Evolutionary conservation across 1,140 invertebrate species (phyloP), one percentile per base, ranked within the genome.

Genomic region (Nomia melanderi): DNA sequence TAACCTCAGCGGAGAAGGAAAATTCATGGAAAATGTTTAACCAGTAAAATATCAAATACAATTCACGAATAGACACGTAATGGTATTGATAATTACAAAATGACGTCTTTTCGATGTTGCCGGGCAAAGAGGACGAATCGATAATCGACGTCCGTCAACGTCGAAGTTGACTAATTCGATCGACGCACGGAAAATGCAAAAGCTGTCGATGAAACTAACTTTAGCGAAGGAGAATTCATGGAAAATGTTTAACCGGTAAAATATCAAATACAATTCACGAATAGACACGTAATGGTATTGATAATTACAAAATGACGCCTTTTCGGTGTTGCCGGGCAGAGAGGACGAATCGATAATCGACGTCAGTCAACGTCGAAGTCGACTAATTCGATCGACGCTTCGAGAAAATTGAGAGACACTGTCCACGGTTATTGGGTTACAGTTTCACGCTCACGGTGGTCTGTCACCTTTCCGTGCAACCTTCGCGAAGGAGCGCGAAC

Each of bases 361-460:
- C 12, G 25, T 57, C 33, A 3, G 23, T 65, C 7, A 27, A 8
- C 25, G 12, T 7, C 31, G 57, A n/a, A 66, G 47, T 36, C 20
- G 50, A 20, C 14, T 54, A 64, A 39, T 54, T 41, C 20, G 33
- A 75, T 75, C 50, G 36, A 57, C 25, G 36, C n/a, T 62, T 71
- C 36, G 36, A 77, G 50, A 77, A 77, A 77, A 82, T 75, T 81
- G 84, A 85, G 82, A 78, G 47, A 47, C 79, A 79, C 82, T 85
- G 82, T 56, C 62, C 31, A 69, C 73, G 83, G 79, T 85, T 85
- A 80, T 85, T 85, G 79, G 79, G 83, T 84, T 85, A 84, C 69
- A 82, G 76, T 84, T 85, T 79, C 81, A 76, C 82, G 81, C 81
- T 84, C 82, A 84, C 81, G 82, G 82, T 84, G 82, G 82, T 84